Percentiles rank a stretch among this genome's conserved stretches.
These are phyloP conservation scores for Macrophya alboannulata DNA, from an alignment of 2,888 invertebrate species.

Conservation along the genomic window DNA sequence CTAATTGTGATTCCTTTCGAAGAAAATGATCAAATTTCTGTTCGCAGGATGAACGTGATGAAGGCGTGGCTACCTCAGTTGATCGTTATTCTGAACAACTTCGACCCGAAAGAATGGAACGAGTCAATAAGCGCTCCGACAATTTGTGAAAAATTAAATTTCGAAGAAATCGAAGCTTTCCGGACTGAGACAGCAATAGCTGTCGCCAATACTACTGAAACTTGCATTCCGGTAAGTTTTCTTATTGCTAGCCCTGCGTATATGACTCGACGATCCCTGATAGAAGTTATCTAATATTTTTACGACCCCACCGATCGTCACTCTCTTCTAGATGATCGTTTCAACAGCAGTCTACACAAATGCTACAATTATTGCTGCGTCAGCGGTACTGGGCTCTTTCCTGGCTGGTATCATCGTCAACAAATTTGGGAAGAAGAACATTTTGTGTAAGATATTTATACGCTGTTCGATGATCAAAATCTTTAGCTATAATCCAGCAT, in stretches of 20 bases:
- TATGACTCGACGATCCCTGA: neutral
- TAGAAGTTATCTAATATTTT: neutral
- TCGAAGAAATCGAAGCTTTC: slow-evolving; percentile 28
- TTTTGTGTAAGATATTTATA: slow-evolving; percentile 68
- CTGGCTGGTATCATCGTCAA: slow-evolving; percentile 66
- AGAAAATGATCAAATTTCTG: slow-evolving; percentile 21
- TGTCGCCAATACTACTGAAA: slow-evolving; percentile 60
- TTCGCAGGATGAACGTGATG: slow-evolving; percentile 82
- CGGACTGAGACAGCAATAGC: slow-evolving; percentile 7
- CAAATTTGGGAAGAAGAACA: slow-evolving; percentile 52
- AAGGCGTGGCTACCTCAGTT: slow-evolving; percentile 84
- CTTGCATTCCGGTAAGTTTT: slow-evolving; percentile 64
- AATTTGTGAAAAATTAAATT: slow-evolving; percentile 79
- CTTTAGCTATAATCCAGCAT: neutral
- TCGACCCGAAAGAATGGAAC: slow-evolving; percentile 71
- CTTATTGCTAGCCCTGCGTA: neutral
- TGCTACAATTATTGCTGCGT: slow-evolving; percentile 74
- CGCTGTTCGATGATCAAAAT: neutral
- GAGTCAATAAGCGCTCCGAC: slow-evolving; percentile 73
- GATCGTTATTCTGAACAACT: slow-evolving; percentile 82
- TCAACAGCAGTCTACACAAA: slow-evolving; percentile 72
- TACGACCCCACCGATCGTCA: neutral
- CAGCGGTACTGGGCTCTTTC: slow-evolving; percentile 72
- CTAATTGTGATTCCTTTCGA: neutral
- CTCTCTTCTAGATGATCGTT: slow-evolving; percentile 69